A percentile compares a stretch with the other conserved stretches of the same genome.
Conservation (phyloP, 2,797 vertebrate genomes). For the Muraenolepis orangiensis region DNA sequence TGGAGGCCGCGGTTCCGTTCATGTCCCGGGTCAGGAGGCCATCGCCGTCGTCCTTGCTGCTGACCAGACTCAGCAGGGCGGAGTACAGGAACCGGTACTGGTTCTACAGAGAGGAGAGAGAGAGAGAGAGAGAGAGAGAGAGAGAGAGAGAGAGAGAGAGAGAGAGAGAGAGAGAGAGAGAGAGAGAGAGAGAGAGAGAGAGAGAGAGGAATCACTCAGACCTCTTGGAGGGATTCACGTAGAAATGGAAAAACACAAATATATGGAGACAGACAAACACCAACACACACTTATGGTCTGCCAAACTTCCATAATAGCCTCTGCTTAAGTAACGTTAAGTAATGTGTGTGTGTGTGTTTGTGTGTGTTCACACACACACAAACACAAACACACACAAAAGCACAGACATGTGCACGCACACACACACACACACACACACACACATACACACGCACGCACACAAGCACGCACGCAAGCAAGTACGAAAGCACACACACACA, state of each 20-base stretch:
- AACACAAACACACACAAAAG: not conserved
- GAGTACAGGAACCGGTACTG: slow-evolving; percentile 94
- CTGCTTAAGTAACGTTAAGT: not conserved
- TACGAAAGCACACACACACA: too few relatives aligned
- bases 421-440: too few relatives aligned
- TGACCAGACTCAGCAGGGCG: slow-evolving; percentile 91
- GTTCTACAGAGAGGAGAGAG: slow-evolving; percentile 74
- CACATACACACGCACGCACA: too few relatives aligned
- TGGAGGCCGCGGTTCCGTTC: slow-evolving; percentile 80
- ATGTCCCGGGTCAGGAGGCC: slow-evolving; percentile 80
- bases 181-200: slow-evolving; percentile 7
- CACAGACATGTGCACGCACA: too few relatives aligned
- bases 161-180: slow-evolving; percentile 21
- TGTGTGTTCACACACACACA: not conserved
- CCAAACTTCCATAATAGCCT: not conserved
- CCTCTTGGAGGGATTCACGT: not conserved
- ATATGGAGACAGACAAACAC: not conserved
- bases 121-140: slow-evolving; percentile 19
- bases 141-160: slow-evolving; percentile 19
- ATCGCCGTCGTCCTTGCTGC: slow-evolving; percentile 83
- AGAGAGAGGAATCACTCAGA: slow-evolving; percentile 7
- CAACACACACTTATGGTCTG: not conserved
- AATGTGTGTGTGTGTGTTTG: too few relatives aligned
- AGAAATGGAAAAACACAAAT: not conserved
- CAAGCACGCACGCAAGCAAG: too few relatives aligned